These are phyloP conservation scores for Hemibagrus wyckioides DNA, from an alignment of 2,113 vertebrate species.

Conservation along the genomic window DNA sequence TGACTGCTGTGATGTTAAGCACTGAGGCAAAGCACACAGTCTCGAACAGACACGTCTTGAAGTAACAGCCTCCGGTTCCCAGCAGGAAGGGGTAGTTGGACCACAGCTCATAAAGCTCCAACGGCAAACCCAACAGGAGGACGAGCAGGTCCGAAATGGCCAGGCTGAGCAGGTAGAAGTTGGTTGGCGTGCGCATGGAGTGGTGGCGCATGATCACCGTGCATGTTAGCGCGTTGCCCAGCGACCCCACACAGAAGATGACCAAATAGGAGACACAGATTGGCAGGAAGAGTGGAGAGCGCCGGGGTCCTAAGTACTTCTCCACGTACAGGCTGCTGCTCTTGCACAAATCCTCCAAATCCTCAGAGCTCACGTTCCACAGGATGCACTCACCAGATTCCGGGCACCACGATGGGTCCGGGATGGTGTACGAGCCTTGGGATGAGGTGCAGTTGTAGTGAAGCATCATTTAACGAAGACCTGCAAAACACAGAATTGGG, in stretches of 20 bases:
- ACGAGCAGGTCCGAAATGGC: conserved; percentile 73
- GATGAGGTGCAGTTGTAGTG: conserved; percentile 64
- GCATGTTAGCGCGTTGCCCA: conserved; percentile 74
- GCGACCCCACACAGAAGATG: conserved; percentile 69
- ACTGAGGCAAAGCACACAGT: conserved; percentile 75
- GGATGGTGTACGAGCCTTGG: conserved; percentile 17
- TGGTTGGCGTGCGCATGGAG: conserved; percentile 73
- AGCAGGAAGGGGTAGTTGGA: conserved; percentile 73
- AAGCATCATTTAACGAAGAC: conserved; percentile 42
- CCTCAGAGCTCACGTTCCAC: conserved; percentile 48
- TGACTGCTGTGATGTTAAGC: conserved; percentile 73
- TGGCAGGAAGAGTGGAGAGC: conserved; percentile 66
- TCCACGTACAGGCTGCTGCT: conserved; percentile 60
- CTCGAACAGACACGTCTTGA: conserved; percentile 75
- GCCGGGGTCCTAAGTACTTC: conserved; percentile 54
- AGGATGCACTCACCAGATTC: conserved; percentile 57
- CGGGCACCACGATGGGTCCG: conserved; percentile 55
- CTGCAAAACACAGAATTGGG: not conserved
- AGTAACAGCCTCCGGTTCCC: conserved; percentile 69
- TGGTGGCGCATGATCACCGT: conserved; percentile 66
- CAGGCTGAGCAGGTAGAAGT: conserved; percentile 75
- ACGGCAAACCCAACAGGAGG: conserved; percentile 71
- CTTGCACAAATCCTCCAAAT: conserved; percentile 60
- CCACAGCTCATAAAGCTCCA: conserved; percentile 74
- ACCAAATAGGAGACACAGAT: conserved; percentile 66